A percentile compares a stretch with the other conserved stretches of the same genome.
These are phyloP conservation scores for Neodiprion fabricii DNA, from an alignment of 1,140 invertebrate genomes.

Conservation along the genomic window DNA sequence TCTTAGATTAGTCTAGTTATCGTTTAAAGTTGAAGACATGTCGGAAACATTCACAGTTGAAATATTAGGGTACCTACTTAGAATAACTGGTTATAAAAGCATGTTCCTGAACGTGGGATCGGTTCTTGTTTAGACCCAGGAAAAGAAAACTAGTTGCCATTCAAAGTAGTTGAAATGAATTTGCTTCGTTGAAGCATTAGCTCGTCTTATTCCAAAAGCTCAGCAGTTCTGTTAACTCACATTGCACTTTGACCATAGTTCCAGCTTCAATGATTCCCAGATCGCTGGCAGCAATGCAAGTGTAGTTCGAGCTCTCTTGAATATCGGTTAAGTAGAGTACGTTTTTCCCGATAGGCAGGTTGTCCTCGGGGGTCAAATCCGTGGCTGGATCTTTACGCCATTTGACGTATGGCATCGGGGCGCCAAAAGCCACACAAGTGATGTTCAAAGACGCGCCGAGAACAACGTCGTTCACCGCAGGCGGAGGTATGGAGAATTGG, in stretches of 20 bases:
- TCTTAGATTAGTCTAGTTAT: no score
- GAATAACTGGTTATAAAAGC: no score
- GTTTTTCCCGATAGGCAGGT: constrained; percentile 85
- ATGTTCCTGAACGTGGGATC: no score
- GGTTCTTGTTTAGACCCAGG: no score
- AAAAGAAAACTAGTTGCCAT: no score
- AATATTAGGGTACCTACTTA: no score
- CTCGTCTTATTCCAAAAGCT: no score
- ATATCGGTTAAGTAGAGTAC: constrained; percentile 86
- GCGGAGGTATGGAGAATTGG: constrained; percentile 91
- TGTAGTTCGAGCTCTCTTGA: constrained; percentile 93
- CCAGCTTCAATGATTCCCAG: constrained; percentile 89
- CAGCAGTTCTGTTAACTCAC: constrained; percentile 67
- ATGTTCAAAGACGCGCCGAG: constrained; percentile 89
- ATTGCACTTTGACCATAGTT: constrained; percentile 92
- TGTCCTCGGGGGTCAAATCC: constrained; percentile 85
- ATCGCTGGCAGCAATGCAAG: constrained; percentile 93
- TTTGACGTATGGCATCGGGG: constrained; percentile 96
- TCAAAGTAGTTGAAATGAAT: no score
- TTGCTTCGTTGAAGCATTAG: no score
- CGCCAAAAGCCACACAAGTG: constrained; percentile 95
- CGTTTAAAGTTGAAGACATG: no score
- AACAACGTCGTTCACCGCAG: constrained; percentile 84
- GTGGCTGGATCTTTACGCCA: constrained; percentile 86
- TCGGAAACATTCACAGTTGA: no score